Percentiles rank a stretch among this genome's conserved stretches.
Conservation (phyloP, 2,888 invertebrate species). For the Cephus pygmeus region DNA sequence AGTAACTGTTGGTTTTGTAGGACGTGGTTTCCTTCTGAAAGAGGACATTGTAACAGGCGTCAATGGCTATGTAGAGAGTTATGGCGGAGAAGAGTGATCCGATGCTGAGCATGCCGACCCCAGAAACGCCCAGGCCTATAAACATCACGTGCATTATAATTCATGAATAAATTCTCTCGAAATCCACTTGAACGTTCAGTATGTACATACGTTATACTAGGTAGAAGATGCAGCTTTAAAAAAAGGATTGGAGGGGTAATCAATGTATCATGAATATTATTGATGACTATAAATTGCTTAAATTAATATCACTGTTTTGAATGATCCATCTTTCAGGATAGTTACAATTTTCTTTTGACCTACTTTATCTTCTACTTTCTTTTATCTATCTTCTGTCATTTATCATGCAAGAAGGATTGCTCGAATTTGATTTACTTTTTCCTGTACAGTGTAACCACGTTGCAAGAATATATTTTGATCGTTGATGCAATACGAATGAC, state of each 20-base stretch:
- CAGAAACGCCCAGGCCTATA: conserved; percentile 56
- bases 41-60: conserved; percentile 50
- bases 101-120: conserved; percentile 46
- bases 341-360: too few relatives aligned
- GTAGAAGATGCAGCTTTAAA: neutral
- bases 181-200: neutral
- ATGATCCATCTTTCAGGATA: neutral
- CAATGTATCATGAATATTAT: neutral
- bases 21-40: conserved; percentile 49
- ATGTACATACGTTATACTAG: neutral
- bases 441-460: too few relatives aligned
- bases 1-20: conserved; percentile 51
- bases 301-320: neutral
- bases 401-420: too few relatives aligned
- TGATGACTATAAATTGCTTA: neutral
- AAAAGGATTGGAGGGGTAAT: neutral
- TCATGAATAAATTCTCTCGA: conserved; percentile 5
- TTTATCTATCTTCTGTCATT: too few relatives aligned
- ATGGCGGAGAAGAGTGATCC: conserved; percentile 48
- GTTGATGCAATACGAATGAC: too few relatives aligned
- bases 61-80: conserved; percentile 53
- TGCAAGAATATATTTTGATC: too few relatives aligned
- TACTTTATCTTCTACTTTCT: too few relatives aligned
- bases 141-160: conserved; percentile 16
- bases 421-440: too few relatives aligned